A percentile compares a stretch with the other conserved stretches of the same genome.
phyloP scores from a whole-genome alignment of 2,888 invertebrate genomes.

The Pycnomerus fuliginosus region DNA sequence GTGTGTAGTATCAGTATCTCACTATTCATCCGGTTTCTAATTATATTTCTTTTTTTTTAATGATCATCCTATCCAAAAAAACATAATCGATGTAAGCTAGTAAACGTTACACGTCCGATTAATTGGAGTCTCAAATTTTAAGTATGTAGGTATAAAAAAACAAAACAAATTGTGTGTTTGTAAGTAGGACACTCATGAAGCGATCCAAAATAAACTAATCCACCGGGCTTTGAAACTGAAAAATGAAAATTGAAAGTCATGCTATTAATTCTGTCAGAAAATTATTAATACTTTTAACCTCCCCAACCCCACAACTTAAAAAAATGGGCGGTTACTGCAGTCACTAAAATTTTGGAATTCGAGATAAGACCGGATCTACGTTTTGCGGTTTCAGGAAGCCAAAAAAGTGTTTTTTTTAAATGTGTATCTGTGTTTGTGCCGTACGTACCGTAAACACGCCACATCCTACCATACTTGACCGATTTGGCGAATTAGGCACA shows the following conservation, averaged over 20 bases:
- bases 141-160: background rate
- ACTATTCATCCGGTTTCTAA: too few species aligned
- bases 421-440: background rate
- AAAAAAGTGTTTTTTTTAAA: too few species aligned
- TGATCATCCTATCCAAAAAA: too few species aligned
- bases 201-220: background rate
- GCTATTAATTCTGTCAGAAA: background rate
- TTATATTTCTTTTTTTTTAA: too few species aligned
- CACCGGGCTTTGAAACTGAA: background rate
- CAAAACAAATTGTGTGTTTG: background rate
- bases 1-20: too few species aligned
- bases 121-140: background rate
- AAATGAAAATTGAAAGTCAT: background rate
- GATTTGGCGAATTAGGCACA: too few species aligned
- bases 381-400: too few species aligned
- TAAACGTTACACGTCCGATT: background rate
- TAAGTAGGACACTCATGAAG: background rate
- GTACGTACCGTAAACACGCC: background rate
- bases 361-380: too few species aligned
- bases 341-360: too few species aligned
- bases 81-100: background rate
- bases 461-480: background rate
- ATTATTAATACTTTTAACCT: background rate
- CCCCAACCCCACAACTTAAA: too few species aligned
- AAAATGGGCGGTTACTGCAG: too few species aligned